Evolutionary conservation across 2,113 vertebrate genomes (phyloP).

Genomic region (Grantiella picta): DNA sequence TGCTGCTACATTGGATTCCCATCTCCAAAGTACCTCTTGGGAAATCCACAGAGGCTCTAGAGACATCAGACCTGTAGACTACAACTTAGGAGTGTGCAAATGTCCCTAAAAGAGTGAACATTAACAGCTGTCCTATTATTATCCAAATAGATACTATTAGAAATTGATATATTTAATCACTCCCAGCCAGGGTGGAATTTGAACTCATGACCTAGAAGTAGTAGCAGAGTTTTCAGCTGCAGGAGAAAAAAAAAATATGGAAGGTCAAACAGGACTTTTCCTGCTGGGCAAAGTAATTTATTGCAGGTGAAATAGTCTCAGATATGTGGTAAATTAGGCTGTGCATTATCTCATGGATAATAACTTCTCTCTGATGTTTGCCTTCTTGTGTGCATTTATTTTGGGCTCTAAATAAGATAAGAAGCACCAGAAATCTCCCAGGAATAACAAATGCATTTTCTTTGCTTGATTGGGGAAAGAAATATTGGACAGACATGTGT

Average conservation of each 20-base stretch:
- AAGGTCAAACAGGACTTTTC: slow-evolving; percentile 51
- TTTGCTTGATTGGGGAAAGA: slow-evolving; percentile 61
- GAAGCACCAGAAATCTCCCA: slow-evolving; percentile 45
- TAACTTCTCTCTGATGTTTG: slow-evolving; percentile 53
- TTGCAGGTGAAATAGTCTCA: slow-evolving; percentile 48
- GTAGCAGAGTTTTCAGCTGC: slow-evolving; percentile 52
- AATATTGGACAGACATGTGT: slow-evolving; percentile 63
- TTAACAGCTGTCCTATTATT: not conserved
- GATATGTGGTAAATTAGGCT: slow-evolving; percentile 47
- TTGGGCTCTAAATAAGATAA: slow-evolving; percentile 55
- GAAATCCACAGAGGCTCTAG: not conserved
- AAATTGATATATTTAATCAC: slow-evolving; percentile 43
- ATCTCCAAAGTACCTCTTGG: not conserved
- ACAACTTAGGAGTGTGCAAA: not conserved
- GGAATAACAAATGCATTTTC: slow-evolving; percentile 64
- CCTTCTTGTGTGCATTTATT: slow-evolving; percentile 43
- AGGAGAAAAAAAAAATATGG: not conserved
- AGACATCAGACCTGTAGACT: not conserved
- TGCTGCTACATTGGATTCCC: not conserved
- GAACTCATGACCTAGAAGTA: slow-evolving; percentile 47
- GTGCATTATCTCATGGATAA: slow-evolving; percentile 47
- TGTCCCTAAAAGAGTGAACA: not conserved
- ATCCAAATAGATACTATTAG: slow-evolving; percentile 37
- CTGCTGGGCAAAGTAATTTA: slow-evolving; percentile 52
- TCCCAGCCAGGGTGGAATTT: slow-evolving; percentile 33